Percentiles rank a stretch among this genome's conserved stretches.
These are phyloP conservation scores for Platycercus adscitus DNA, from an alignment of 2,113 vertebrate genomes.

Conservation along the genomic window DNA sequence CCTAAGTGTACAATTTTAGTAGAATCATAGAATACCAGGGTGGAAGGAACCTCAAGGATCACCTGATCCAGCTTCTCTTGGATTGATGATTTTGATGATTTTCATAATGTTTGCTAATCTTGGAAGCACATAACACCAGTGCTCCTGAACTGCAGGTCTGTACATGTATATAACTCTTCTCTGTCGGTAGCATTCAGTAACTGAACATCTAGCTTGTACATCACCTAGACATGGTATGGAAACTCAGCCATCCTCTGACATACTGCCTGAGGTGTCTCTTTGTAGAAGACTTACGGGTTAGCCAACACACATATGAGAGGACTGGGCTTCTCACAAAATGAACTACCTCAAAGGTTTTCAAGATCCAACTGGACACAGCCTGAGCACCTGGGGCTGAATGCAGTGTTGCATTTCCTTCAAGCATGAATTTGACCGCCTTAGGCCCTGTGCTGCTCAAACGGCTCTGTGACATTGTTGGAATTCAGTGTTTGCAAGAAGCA, in stretches of 20 bases:
- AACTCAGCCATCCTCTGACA: background rate
- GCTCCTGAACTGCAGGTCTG: background rate
- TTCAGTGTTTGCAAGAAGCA: background rate
- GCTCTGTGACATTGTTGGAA: background rate
- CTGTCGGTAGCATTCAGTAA: rapidly evolving
- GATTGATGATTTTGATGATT: background rate
- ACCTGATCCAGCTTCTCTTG: background rate
- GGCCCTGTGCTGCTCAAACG: background rate
- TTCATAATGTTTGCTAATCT: background rate
- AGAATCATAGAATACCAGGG: background rate
- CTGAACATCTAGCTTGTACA: background rate
- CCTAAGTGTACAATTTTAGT: background rate
- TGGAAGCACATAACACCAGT: background rate
- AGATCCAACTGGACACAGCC: background rate
- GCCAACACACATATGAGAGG: background rate
- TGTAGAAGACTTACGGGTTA: background rate
- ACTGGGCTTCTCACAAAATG: background rate
- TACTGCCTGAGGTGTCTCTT: background rate
- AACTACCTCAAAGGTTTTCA: background rate
- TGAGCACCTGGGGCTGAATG: background rate
- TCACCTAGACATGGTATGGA: rapidly evolving
- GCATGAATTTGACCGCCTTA: background rate
- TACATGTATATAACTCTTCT: background rate
- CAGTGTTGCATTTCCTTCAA: background rate
- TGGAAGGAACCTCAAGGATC: background rate